A percentile compares a stretch with the other conserved stretches of the same genome.
These are phyloP conservation scores for Lithodes maja DNA, from an alignment of 2,888 invertebrate species.

Conservation along the genomic window DNA sequence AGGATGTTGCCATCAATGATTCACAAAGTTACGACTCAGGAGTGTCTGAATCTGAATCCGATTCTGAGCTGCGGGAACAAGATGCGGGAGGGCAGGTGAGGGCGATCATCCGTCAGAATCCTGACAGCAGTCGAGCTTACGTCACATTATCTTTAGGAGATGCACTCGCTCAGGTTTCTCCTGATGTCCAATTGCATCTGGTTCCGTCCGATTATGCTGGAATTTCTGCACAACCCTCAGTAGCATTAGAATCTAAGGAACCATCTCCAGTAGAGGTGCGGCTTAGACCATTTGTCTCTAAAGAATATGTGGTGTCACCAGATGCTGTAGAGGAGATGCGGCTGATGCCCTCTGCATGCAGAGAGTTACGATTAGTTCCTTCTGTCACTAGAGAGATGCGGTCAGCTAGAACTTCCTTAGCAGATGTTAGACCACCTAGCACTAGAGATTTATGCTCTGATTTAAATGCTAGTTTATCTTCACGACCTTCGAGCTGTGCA, in stretches of 20 bases:
- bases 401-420: conserved; percentile 15
- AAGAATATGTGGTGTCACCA: conserved; percentile 36
- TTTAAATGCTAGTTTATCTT: background rate
- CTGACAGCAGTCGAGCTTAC: conserved; percentile 34
- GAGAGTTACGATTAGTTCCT: conserved; percentile 30
- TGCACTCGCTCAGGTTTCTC: conserved; percentile 21
- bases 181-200: conserved; percentile 22
- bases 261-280: conserved; percentile 33
- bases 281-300: conserved; percentile 41
- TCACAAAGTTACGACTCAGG: conserved; percentile 58
- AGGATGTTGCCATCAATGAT: conserved; percentile 37
- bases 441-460: background rate
- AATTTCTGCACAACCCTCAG: conserved; percentile 5
- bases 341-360: conserved; percentile 22
- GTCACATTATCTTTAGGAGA: conserved; percentile 27
- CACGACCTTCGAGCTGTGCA: conserved; percentile 18
- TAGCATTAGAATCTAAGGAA: background rate
- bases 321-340: conserved; percentile 23
- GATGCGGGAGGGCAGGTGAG: conserved; percentile 9
- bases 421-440: conserved; percentile 20
- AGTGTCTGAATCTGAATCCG: conserved; percentile 53
- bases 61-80: conserved; percentile 33
- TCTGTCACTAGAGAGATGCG: conserved; percentile 14
- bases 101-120: conserved; percentile 27
- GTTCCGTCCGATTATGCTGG: background rate